These are phyloP conservation scores for Naso thynnoides DNA, from an alignment of 2,797 vertebrate genomes.

Conservation along the genomic window DNA sequence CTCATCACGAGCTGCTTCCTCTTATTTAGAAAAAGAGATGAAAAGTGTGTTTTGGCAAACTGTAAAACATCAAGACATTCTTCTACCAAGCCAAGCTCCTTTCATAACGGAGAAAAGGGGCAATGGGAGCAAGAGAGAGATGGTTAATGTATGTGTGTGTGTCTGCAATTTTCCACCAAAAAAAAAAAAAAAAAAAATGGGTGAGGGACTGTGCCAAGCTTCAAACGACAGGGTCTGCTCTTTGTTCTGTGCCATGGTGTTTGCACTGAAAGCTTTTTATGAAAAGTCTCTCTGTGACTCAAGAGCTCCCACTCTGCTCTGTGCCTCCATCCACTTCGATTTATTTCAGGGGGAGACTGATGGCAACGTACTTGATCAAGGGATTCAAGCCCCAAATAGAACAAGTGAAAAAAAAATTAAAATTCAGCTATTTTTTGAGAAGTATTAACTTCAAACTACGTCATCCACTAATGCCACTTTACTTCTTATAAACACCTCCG, in stretches of 20 bases:
- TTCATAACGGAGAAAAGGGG: slow-evolving; percentile 17
- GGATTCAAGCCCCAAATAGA: slow-evolving; percentile 53
- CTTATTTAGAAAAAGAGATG: background rate
- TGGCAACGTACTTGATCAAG: slow-evolving; percentile 59
- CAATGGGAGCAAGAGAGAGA: background rate
- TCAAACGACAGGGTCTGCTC: slow-evolving; percentile 62
- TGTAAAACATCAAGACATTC: slow-evolving; percentile 20
- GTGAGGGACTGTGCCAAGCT: slow-evolving; percentile 46
- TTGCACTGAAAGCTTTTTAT: slow-evolving; percentile 63
- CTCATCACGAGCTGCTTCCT: slow-evolving; percentile 26
- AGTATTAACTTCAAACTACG: slow-evolving; percentile 47
- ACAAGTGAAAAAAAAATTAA: slow-evolving; percentile 51
- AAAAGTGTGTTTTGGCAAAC: slow-evolving; percentile 15
- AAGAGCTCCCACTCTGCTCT: slow-evolving; percentile 62
- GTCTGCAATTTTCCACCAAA: slow-evolving; percentile 15
- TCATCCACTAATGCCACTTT: slow-evolving; percentile 45
- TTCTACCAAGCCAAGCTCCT: background rate
- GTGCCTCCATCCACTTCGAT: slow-evolving; percentile 51
- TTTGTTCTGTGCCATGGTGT: slow-evolving; percentile 65
- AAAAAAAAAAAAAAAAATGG: slow-evolving; percentile 17
- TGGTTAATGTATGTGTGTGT: background rate
- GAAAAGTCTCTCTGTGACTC: slow-evolving; percentile 68
- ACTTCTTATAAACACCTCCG: slow-evolving; percentile 23
- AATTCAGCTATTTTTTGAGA: slow-evolving; percentile 44
- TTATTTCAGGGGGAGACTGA: slow-evolving; percentile 54